These are phyloP conservation scores for Arctocebus calabarensis DNA, from an alignment of 2,797 vertebrate genomes.

Conservation along the genomic window DNA sequence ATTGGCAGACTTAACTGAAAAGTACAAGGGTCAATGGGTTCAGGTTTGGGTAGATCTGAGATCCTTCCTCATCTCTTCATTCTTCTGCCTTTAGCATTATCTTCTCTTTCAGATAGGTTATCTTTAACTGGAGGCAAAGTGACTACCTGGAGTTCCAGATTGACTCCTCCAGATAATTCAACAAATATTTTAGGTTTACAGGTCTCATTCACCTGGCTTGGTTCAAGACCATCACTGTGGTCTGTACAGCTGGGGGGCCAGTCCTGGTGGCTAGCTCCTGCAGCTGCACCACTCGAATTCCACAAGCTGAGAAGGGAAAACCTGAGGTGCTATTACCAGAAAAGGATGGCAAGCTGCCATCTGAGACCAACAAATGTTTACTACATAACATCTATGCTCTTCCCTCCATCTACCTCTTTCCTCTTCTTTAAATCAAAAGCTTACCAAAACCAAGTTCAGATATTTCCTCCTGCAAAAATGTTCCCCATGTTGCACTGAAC, in stretches of 20 bases:
- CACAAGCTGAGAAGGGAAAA: neutral
- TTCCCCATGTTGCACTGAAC: neutral
- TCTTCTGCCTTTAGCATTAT: neutral
- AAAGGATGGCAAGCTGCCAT: neutral
- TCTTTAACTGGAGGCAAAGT: neutral
- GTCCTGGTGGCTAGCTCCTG: too few relatives aligned
- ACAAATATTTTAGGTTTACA: neutral
- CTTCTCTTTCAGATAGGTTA: neutral
- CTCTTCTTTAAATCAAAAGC: neutral
- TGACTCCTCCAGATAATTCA: neutral
- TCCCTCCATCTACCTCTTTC: neutral
- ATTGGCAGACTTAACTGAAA: neutral
- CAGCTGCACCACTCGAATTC: neutral
- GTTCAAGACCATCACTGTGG: neutral
- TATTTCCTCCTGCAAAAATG: neutral
- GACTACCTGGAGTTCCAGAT: neutral
- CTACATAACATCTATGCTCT: rapidly evolving
- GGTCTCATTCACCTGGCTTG: neutral
- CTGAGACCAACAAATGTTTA: neutral
- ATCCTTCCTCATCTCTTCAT: neutral
- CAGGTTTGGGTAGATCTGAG: neutral
- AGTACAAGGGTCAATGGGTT: neutral
- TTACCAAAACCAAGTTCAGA: neutral
- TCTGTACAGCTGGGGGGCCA: neutral
- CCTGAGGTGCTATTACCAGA: neutral